Conservation (phyloP, 1,140 invertebrate species). For the Heliconius congener region DNA sequence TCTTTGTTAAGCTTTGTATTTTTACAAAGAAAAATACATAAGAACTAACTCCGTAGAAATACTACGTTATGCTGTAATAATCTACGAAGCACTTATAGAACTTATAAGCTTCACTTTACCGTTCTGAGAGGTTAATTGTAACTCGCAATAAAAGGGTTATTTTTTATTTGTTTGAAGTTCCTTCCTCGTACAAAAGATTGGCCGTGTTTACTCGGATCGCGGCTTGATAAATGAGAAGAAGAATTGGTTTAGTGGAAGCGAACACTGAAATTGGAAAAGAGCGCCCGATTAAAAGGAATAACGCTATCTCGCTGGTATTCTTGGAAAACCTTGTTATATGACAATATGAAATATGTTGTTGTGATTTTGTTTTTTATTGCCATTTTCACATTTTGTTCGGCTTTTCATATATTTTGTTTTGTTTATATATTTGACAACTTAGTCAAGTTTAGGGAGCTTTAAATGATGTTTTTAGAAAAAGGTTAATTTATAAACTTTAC, state of each 20-base stretch:
- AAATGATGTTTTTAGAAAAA: too few relatives aligned
- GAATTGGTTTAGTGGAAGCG: slow-evolving; percentile 42
- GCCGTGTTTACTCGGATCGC: slow-evolving; percentile 33
- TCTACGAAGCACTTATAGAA: neutral
- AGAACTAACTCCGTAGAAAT: neutral
- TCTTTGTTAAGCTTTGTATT: neutral
- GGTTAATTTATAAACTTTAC: too few relatives aligned
- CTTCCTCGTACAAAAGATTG: slow-evolving; percentile 34
- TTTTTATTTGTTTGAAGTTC: slow-evolving; percentile 23
- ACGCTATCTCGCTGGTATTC: slow-evolving; percentile 18
- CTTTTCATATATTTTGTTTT: neutral
- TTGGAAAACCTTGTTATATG: slow-evolving; percentile 17
- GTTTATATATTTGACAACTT: neutral
- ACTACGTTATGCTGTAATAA: neutral
- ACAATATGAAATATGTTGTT: slow-evolving; percentile 6
- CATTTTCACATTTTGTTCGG: neutral
- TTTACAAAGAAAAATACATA: neutral
- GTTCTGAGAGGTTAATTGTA: slow-evolving; percentile 24
- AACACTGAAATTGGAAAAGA: slow-evolving; percentile 38
- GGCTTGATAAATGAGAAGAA: slow-evolving; percentile 45
- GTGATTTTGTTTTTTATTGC: neutral
- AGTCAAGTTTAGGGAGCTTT: too few relatives aligned
- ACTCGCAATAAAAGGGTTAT: slow-evolving; percentile 23
- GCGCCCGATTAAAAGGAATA: slow-evolving; percentile 33
- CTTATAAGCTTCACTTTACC: neutral